A percentile compares a stretch with the other conserved stretches of the same genome.
These are phyloP conservation scores for Papilio protenor DNA, from an alignment of 2,888 invertebrate species.

Conservation along the genomic window DNA sequence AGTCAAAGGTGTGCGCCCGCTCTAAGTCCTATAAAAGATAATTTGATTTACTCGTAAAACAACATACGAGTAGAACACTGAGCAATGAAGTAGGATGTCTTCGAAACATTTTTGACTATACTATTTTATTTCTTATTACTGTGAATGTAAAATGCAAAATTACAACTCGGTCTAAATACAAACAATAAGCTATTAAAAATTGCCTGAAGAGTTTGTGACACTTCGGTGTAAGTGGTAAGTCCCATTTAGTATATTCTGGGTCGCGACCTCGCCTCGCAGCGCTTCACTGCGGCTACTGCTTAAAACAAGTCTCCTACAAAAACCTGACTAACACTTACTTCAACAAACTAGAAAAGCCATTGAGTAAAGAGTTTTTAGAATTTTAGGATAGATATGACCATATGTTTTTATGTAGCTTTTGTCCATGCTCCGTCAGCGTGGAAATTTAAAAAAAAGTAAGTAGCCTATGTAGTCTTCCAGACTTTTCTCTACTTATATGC, in stretches of 20 bases:
- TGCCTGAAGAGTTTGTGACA: constrained; percentile 9
- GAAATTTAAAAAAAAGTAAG: too few species aligned
- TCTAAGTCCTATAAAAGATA: too few species aligned
- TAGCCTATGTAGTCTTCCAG: too few species aligned
- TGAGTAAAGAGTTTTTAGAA: background rate
- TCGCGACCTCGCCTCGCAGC: constrained; percentile 32
- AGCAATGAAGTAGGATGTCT: too few species aligned
- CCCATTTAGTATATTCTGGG: constrained; percentile 23
- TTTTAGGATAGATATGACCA: background rate
- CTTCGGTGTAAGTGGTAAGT: background rate
- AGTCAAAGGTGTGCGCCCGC: too few species aligned
- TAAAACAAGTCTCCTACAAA: constrained; percentile 1
- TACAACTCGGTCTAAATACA: background rate
- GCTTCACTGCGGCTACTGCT: background rate
- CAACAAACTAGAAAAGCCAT: background rate
- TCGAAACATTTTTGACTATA: too few species aligned
- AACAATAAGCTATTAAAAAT: constrained; percentile 18
- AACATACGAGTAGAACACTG: too few species aligned
- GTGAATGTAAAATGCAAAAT: background rate
- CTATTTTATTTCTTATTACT: background rate
- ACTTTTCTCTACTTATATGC: too few species aligned
- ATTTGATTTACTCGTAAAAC: too few species aligned
- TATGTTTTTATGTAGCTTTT: too few species aligned
- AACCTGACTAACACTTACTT: constrained; percentile 3
- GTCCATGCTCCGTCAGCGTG: too few species aligned